Evolutionary conservation across 2,888 invertebrate genomes (phyloP), one percentile per base, ranked within the genome.

Genomic region (Nymphalis polychloros): DNA sequence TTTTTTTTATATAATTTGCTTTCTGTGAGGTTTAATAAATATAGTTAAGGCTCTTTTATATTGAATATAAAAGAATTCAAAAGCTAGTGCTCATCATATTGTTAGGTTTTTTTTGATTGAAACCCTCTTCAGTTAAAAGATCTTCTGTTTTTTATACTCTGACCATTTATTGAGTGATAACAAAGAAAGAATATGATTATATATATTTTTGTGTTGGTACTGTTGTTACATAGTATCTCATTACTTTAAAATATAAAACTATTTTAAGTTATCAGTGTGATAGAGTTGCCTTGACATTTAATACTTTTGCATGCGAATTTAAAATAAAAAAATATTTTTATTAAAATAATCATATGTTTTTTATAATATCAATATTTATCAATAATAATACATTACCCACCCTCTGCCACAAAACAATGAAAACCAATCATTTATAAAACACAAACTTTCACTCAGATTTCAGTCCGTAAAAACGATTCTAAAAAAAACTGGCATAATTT

Each of bases 371-470:
- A 23, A 31, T 31, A 53, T 53, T 5, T 8, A 57, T 27, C 16
- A 27, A 23, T 57, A 41, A 41, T 8, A 10, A 57, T 57, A 57
- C 35, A 47, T 63, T 70, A 72, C 69, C 69, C 63, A 73, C 73
- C 70, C 52, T 53, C 31, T 48, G 17, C 23, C 63, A 57, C 60
- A 57, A 68, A 55, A 53, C 61, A 68, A 67, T 64, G 48, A 57
- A 57, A 68, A 70, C 27, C 52, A 66, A 57, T 48, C 63, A 27
- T 59, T 50, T 48, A 53, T 57, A 59, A 65, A 63, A 69, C 52
- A 63, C 64, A 66, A 66, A 68, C 53, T 27, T 63, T 50, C 71
- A 74, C 74, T 59, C 63, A 52, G 57, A 19, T 57, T 57, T 57
- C 35, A 57, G 35, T 57, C 41, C 41, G 57, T 1, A 27, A 16